These are phyloP conservation scores for Terrapene triunguis DNA, from an alignment of 2,113 vertebrate genomes.

Conservation along the genomic window DNA sequence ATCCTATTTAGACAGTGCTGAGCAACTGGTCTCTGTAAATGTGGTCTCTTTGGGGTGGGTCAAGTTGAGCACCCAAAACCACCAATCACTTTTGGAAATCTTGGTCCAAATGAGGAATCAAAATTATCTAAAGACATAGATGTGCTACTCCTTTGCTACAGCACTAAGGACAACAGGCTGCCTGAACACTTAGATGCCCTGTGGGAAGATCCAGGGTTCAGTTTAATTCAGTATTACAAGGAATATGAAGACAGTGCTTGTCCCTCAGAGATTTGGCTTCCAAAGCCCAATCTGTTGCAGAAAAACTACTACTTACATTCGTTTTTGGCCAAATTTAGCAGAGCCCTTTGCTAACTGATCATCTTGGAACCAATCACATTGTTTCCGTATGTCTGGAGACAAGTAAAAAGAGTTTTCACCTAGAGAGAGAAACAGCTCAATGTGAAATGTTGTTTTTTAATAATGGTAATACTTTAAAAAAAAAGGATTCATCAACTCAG, in stretches of 20 bases:
- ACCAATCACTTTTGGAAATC: background rate
- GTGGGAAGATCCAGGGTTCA: background rate
- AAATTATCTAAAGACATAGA: background rate
- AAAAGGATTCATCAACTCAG: background rate
- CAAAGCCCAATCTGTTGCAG: background rate
- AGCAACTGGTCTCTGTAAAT: background rate
- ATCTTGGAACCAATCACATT: constrained; percentile 89
- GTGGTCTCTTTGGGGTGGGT: background rate
- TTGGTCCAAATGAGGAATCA: background rate
- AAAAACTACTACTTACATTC: constrained; percentile 80
- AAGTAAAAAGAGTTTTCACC: constrained; percentile 91
- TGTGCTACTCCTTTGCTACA: background rate
- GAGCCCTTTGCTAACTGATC: constrained; percentile 84
- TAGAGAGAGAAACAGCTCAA: constrained; percentile 62
- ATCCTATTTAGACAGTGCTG: background rate
- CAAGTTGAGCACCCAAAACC: background rate
- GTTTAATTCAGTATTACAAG: background rate
- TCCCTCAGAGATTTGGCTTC: background rate
- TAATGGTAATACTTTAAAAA: background rate
- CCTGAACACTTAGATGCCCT: background rate
- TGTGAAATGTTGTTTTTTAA: background rate
- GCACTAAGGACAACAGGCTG: background rate
- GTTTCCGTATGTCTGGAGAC: constrained; percentile 87
- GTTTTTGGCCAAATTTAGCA: constrained; percentile 57
- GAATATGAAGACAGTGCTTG: background rate